Conservation (phyloP, 2,113 vertebrate species). For the Marmota flaviventris region DNA sequence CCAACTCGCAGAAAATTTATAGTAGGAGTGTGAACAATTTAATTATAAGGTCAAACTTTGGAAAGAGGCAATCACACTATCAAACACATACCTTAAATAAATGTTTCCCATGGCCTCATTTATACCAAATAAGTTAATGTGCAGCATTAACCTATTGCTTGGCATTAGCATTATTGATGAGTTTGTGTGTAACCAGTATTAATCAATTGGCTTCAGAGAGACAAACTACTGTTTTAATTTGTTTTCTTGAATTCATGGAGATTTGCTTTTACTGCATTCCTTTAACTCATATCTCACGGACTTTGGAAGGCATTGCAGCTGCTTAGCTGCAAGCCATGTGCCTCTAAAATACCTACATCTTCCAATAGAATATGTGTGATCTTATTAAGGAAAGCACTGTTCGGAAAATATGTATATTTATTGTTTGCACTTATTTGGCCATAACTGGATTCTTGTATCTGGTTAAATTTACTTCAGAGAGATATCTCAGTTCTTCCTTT, state of each 20-base stretch:
- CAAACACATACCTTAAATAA: constrained; percentile 46
- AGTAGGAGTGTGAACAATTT: constrained; percentile 29
- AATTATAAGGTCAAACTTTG: constrained; percentile 34
- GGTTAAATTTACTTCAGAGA: constrained; percentile 59
- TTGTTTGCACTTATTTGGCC: constrained; percentile 44
- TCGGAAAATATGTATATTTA: constrained; percentile 9
- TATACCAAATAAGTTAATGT: constrained; percentile 9
- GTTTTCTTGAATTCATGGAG: constrained; percentile 24
- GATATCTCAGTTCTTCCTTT: constrained; percentile 40
- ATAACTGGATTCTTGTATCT: constrained; percentile 47
- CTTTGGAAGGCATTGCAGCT: not conserved
- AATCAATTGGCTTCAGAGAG: constrained; percentile 59
- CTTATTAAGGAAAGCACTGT: not conserved
- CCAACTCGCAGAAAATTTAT: not conserved
- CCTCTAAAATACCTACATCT: not conserved
- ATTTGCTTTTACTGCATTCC: not conserved
- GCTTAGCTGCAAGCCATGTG: not conserved
- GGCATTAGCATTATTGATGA: constrained; percentile 58
- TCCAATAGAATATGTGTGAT: not conserved
- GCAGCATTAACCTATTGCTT: not conserved
- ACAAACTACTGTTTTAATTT: constrained; percentile 60
- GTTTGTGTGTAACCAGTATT: constrained; percentile 36
- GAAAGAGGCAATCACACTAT: not conserved
- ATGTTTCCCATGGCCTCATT: constrained; percentile 15
- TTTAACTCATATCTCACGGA: not conserved